Percentiles rank a stretch among this genome's conserved stretches.
These are phyloP conservation scores for Papilio gigon DNA, from an alignment of 2,888 invertebrate genomes.

Conservation along the genomic window DNA sequence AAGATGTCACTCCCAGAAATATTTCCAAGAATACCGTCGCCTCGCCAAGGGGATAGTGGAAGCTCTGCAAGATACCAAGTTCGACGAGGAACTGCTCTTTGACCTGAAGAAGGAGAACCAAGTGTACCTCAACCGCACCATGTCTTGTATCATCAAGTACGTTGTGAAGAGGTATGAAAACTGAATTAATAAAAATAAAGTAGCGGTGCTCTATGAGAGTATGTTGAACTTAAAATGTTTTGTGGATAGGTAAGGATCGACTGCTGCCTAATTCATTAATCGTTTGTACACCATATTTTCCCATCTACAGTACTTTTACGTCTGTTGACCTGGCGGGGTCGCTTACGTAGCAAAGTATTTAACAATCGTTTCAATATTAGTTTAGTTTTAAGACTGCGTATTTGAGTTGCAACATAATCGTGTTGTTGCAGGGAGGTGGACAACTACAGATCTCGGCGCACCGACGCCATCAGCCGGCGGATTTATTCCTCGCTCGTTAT, in stretches of 20 bases:
- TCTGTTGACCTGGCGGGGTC: too few species aligned
- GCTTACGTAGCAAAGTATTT: too few species aligned
- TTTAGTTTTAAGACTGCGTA: not conserved
- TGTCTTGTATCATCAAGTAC: conserved; percentile 73
- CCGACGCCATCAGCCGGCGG: conserved; percentile 72
- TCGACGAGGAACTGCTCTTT: conserved; percentile 66
- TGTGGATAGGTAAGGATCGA: too few species aligned
- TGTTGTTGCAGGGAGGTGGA: conserved; percentile 67
- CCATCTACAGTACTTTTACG: too few species aligned
- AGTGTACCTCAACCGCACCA: conserved; percentile 69
- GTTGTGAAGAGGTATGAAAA: conserved; percentile 70
- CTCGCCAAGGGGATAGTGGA: conserved; percentile 66
- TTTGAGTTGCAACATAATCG: conserved; percentile 14
- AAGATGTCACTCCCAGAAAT: conserved; percentile 48
- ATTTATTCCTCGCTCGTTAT: conserved; percentile 74
- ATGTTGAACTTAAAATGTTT: too few species aligned
- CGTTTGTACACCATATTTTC: too few species aligned
- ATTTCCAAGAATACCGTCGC: conserved; percentile 62
- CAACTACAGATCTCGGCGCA: conserved; percentile 68
- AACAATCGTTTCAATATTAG: too few species aligned
- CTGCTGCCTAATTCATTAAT: too few species aligned
- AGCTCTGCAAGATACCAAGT: conserved; percentile 64
- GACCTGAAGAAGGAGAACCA: conserved; percentile 77
- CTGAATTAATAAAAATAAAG: not conserved
- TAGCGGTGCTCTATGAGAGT: too few species aligned